Evolutionary conservation across 2,797 vertebrate genomes (phyloP), one percentile per base, ranked within the genome.

Genomic region (Muscicapa comitata): DNA sequence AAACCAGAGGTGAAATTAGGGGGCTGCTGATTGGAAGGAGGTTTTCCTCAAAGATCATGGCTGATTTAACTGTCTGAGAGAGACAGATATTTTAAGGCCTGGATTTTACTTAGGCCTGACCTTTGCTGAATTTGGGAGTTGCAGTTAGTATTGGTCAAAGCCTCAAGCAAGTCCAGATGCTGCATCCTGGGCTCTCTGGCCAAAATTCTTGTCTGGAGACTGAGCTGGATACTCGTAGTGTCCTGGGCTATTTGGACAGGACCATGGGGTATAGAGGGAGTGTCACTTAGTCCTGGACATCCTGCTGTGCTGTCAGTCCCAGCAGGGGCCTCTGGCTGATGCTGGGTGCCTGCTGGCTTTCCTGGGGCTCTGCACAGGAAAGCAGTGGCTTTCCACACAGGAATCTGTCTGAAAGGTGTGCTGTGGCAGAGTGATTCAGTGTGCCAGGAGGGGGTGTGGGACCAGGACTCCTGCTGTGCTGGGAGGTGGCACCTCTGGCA

Each of bases 141-240:
- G 9, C 68, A 25, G 33, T 53, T 57, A 33, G 42, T 35, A 11
- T 31, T 28, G 55, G 51, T 75, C 38, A 55, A 42, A 86, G 62
- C 40, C 35, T 54, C 0, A 1, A 4, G 26, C 37, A 37, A 72
- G 16, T 26, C 38, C 0, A 0, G 21, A 5, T 17, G 45, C 57
- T 66, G 7, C 48, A 4, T 20, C 13, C 3, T 2, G 48, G 12
- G 26, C 9, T 47, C 58, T 78, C 59, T 53, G 43, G 42, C 45
- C 61, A 29, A 33, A 37, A 13, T 57, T 15, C 4, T 17, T 21
- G 37, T 67, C 29, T 20, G 20, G 53, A 11, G 18, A 47, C 74
- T 55, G 55, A 53, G 31, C 47, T 53, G 63, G 33, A 10, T n/a
- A 3, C 18, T 77, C 0, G 0, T 2, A 5, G 10, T 53, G 51